phyloP scores from a whole-genome alignment of 2,797 vertebrate species.

The Decapterus maruadsi region DNA sequence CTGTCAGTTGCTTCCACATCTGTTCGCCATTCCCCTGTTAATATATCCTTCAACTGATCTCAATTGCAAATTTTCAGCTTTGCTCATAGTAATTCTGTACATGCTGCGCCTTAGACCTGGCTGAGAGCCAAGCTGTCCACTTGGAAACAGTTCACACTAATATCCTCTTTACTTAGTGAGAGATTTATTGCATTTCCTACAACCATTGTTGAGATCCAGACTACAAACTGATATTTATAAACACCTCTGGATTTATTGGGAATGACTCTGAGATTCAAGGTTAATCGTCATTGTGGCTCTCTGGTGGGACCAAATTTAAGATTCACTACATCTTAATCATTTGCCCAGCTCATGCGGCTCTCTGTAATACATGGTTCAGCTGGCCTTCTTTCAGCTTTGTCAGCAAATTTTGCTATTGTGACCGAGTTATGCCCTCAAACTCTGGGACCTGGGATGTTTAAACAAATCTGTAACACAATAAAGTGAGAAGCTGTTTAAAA shows the following conservation, averaged over 20 bases:
- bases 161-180: conserved; percentile 65
- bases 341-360: conserved; percentile 61
- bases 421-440: conserved; percentile 54
- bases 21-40: conserved; percentile 82
- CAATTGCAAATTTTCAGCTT: conserved; percentile 77
- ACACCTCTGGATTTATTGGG: conserved; percentile 61
- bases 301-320: conserved; percentile 66
- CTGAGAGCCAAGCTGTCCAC: conserved; percentile 72
- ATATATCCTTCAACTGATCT: conserved; percentile 82
- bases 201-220: conserved; percentile 53
- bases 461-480: conserved; percentile 56
- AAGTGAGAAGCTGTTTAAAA: conserved; percentile 49
- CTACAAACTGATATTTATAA: conserved; percentile 71
- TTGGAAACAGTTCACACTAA: conserved; percentile 64
- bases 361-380: conserved; percentile 51
- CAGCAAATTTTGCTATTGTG: conserved; percentile 53
- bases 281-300: conserved; percentile 73
- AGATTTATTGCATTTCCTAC: conserved; percentile 67
- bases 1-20: conserved; percentile 83
- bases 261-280: conserved; percentile 70
- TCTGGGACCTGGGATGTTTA: conserved; percentile 43
- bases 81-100: conserved; percentile 70
- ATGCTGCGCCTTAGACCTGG: conserved; percentile 52
- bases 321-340: conserved; percentile 77
- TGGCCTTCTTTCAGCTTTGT: conserved; percentile 55